These are phyloP conservation scores for Kuschelorhynchus macadamiae DNA, from an alignment of 2,888 invertebrate species.

Conservation along the genomic window DNA sequence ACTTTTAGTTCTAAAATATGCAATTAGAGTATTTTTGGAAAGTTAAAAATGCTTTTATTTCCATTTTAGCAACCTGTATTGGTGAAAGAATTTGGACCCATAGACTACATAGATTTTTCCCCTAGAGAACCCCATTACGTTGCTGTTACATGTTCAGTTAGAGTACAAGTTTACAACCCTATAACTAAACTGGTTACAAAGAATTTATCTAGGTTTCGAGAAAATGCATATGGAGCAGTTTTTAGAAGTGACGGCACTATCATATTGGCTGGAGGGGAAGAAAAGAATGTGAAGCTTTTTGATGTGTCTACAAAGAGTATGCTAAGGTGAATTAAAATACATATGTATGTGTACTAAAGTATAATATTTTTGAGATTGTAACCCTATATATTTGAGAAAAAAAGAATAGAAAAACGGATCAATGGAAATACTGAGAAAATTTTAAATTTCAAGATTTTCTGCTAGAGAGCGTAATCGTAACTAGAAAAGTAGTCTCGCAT, in stretches of 20 bases:
- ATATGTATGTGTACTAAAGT: not conserved
- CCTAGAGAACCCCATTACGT: constrained; percentile 91
- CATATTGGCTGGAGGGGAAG: constrained; percentile 92
- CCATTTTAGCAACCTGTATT: constrained; percentile 81
- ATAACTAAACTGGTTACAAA: constrained; percentile 86
- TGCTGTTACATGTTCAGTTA: constrained; percentile 92
- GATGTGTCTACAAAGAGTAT: constrained; percentile 88
- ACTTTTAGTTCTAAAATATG: too few relatives aligned
- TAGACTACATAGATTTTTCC: constrained; percentile 92
- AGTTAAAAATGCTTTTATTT: constrained; percentile 1
- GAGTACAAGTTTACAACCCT: constrained; percentile 89
- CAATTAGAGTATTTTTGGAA: not conserved
- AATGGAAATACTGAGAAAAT: too few relatives aligned
- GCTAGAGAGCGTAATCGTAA: too few relatives aligned
- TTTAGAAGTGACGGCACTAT: constrained; percentile 87
- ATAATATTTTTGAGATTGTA: too few relatives aligned
- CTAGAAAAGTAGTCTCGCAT: too few relatives aligned
- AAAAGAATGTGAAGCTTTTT: constrained; percentile 88
- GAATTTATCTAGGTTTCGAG: constrained; percentile 86
- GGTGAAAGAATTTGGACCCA: constrained; percentile 92
- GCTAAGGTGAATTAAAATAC: constrained; percentile 68
- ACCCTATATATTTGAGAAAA: too few relatives aligned
- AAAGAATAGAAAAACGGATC: too few relatives aligned
- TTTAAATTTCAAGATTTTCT: too few relatives aligned
- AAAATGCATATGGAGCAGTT: constrained; percentile 87